phyloP scores from a whole-genome alignment of 2,797 vertebrate genomes.

The Sphenopsis melanotis region DNA sequence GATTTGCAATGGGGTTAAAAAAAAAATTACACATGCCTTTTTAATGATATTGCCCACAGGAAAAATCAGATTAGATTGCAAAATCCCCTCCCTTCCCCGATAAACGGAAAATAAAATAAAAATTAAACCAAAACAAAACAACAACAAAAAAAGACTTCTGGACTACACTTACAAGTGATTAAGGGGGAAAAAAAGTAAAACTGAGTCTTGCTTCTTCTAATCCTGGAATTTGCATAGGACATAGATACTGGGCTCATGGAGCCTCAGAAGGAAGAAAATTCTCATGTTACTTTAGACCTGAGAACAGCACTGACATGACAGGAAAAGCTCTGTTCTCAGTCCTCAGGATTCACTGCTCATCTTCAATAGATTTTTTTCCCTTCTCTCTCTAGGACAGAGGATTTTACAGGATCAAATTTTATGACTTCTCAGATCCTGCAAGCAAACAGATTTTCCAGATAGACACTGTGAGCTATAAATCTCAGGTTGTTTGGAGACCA shows the following conservation, averaged over 20 bases:
- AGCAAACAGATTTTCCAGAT: not conserved
- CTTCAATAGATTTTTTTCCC: not conserved
- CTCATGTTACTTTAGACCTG: not conserved
- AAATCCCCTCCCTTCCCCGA: not conserved
- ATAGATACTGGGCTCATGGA: not conserved
- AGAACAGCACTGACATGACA: not conserved
- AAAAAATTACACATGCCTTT: not conserved
- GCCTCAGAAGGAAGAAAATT: not conserved
- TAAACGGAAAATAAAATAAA: not conserved
- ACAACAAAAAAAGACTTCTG: not conserved
- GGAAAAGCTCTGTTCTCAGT: not conserved
- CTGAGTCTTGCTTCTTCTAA: not conserved
- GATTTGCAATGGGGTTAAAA: not conserved
- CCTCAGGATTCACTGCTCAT: not conserved
- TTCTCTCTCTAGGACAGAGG: not conserved
- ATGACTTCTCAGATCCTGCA: not conserved
- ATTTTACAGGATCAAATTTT: conserved; percentile 18
- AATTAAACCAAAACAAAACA: not conserved
- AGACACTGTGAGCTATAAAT: not conserved
- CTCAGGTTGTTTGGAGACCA: not conserved
- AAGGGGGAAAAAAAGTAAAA: rapidly evolving
- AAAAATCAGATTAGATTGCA: not conserved
- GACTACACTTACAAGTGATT: not conserved
- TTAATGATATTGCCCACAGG: not conserved
- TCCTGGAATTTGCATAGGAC: not conserved